These are phyloP conservation scores for Campoplex nolae DNA, from an alignment of 2,888 invertebrate species.

Conservation along the genomic window DNA sequence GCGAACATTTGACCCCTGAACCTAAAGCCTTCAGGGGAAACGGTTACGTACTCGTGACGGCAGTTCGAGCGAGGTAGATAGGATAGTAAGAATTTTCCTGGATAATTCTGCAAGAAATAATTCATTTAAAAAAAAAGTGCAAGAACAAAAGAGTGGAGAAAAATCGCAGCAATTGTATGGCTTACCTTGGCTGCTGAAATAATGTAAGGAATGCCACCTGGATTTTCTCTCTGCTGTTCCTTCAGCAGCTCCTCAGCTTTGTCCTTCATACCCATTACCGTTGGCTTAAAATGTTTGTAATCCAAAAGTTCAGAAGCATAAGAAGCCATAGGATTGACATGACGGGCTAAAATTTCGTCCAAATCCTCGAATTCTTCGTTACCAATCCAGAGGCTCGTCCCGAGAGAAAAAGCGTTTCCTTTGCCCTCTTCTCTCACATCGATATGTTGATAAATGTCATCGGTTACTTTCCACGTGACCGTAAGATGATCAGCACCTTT, in stretches of 20 bases:
- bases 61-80: conserved; percentile 95
- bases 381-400: conserved; percentile 94
- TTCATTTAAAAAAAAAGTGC: background rate
- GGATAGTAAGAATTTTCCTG: conserved; percentile 97
- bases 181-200: conserved; percentile 91
- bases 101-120: conserved; percentile 87
- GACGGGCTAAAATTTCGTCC: conserved; percentile 99
- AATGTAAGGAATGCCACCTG: conserved; percentile 95
- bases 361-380: conserved; percentile 98
- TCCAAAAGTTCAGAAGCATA: conserved; percentile 95
- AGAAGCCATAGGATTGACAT: conserved; percentile 98
- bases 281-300: conserved; percentile 95
- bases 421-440: conserved; percentile 98
- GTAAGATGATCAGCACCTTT: conserved; percentile 98
- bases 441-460: conserved; percentile 97
- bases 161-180: background rate
- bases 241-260: conserved; percentile 94
- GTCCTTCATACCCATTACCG: conserved; percentile 92
- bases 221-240: conserved; percentile 95
- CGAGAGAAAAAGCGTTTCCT: conserved; percentile 97
- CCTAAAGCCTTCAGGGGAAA: conserved; percentile 96
- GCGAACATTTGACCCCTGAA: conserved; percentile 96
- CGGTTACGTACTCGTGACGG: conserved; percentile 96
- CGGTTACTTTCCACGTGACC: conserved; percentile 99
- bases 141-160: background rate